Conservation (phyloP, 1,140 invertebrate species). For the Lepidurus packardi region DNA sequence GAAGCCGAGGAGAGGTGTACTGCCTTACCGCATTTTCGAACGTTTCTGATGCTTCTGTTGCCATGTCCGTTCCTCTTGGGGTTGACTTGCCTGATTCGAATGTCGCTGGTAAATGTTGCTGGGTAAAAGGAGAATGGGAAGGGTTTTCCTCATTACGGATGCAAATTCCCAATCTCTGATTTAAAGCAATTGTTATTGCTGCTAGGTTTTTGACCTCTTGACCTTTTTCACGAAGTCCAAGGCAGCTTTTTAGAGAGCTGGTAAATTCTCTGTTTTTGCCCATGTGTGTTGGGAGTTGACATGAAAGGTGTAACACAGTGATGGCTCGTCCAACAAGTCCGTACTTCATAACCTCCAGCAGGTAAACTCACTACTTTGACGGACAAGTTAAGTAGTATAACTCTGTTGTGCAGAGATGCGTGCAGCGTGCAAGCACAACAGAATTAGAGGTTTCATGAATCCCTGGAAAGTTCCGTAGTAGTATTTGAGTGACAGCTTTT, state of each 20-base stretch:
- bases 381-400: conserved; percentile 11
- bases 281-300: neutral
- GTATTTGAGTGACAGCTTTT: neutral
- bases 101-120: no score
- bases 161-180: neutral
- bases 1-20: no score
- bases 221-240: neutral
- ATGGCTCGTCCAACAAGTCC: neutral
- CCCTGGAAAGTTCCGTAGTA: neutral
- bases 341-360: neutral
- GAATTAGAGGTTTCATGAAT: conserved; percentile 15
- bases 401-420: neutral
- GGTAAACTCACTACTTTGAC: neutral
- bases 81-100: no score
- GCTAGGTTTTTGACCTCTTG: neutral
- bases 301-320: neutral
- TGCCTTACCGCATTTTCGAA: no score
- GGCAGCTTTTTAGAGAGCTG: neutral
- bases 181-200: neutral
- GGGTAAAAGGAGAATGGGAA: neutral
- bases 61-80: no score
- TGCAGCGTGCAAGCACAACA: neutral
- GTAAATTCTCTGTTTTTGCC: neutral
- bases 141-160: neutral
- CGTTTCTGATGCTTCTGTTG: no score